Base-by-base conservation (phyloP, 2,797 vertebrate genomes). In the Tympanoctomys barrerae region DNA sequence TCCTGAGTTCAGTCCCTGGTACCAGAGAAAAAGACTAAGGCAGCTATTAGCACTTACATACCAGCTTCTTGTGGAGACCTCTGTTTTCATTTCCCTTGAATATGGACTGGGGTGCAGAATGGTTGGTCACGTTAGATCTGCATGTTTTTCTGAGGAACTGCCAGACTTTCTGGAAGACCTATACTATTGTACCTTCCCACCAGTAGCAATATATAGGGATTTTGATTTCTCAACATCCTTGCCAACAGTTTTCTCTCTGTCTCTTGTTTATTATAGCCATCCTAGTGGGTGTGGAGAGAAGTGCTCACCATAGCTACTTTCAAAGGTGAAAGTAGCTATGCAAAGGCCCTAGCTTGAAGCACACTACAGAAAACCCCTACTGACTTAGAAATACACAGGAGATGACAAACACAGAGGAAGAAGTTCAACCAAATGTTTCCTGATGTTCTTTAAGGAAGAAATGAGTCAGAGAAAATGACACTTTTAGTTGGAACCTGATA, bases 141-240 rank as follows among this genome's bases (percentile, higher is more conserved):
- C 14, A 10, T 14, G 12, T 61, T 52, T 21, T 68, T 36, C 31
- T 49, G 46, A 49, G 46, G 46, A 49, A 49, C 46, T 49, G 46
- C 46, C 46, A 49, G 46, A 49, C 46, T 49, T 49, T 18, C n/a
- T 31, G 14, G 10, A 62, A 89, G 22, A 46, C 83, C 82, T 7
- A 5, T 0, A 0, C 18, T 57, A 28, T 31, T 46, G 59, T 42
- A 18, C 36, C 6, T 26, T 49, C 24, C 31, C 4, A 1, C 6
- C 24, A 10, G 8, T 3, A 18, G 28, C 26, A 33, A 1, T 33
- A 5, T 5, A 52, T 36, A 21, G 59, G 21, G 10, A 39, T 26
- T 68, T 19, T 10, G 5, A 1, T 61, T 33, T 77, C 39, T 61
- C 4, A 11, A 13, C 6, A 9, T 31, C 22, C 31, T 59, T 0